Base-by-base conservation (phyloP, 2,113 vertebrate genomes). In the Actenoides hombroni region DNA sequence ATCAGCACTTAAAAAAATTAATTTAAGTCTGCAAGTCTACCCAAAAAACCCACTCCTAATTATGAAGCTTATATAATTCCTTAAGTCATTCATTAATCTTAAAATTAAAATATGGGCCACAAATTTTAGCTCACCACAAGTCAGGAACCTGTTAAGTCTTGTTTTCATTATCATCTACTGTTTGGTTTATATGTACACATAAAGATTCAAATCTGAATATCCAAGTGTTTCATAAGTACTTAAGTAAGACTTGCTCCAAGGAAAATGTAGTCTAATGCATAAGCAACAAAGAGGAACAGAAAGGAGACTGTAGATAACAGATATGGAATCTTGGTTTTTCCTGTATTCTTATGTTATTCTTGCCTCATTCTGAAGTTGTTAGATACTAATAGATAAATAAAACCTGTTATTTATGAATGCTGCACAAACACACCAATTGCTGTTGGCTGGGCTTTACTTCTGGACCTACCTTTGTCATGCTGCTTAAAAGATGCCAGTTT, bases 1-100 rank as follows among this genome's bases (percentile, higher is more conserved):
- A 37, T 63, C 4, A 7, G 5, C 13, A 49, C 9, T 65, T 65
- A 2, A 51, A 40, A 69, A 60, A 21, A 46, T 7, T 4, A 3
- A 5, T 7, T 26, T 29, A 54, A n/a, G 19, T 61, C 16, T 37
- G 16, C 14, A 33, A 21, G 11, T 35, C 35, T 70, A 29, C 10
- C 13, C 61, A 78, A 64, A 23, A 23, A 3, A 0, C 0, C 1
- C 17, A 21, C 10, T 11, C 16, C 5, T 37, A 73, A 21, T 64
- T 60, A 31, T 33, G 31, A 82, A 69, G 10, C 6, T 75, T 44
- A 25, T 40, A 9, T 67, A 76, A 40, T 40, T 71, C 20, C 21
- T 71, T 40, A 42, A 3, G 28, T 10, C 9, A 49, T 21, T 90
- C 39, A 31, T 54, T 90, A 59, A 74, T 86, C n/a, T 70, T 49